Conservation (phyloP, 2,888 invertebrate genomes). For the Norana najaformis region DNA sequence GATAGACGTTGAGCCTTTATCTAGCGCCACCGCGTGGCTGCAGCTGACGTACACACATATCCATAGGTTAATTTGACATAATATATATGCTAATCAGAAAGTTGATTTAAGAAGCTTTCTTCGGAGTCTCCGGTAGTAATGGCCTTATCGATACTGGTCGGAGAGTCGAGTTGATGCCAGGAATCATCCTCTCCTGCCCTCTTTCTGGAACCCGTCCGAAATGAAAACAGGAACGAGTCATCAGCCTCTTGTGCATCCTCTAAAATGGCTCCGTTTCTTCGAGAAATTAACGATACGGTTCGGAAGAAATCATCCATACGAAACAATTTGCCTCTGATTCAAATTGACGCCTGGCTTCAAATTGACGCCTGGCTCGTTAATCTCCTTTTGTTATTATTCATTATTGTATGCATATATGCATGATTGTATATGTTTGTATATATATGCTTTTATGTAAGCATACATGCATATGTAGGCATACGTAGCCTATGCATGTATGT, state of each 20-base stretch:
- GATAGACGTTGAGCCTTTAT: background rate
- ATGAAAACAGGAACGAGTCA: no score
- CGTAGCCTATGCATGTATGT: no score
- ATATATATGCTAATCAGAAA: conserved; percentile 5
- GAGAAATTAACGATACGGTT: background rate
- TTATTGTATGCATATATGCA: no score
- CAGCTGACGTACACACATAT: background rate
- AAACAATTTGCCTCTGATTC: no score
- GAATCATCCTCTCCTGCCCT: background rate
- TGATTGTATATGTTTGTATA: no score
- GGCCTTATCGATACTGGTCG: no score
- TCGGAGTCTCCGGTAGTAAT: background rate
- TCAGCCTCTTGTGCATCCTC: background rate
- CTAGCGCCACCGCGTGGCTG: background rate
- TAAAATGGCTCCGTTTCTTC: background rate
- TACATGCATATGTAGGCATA: no score
- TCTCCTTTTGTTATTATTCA: no score
- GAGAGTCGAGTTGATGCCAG: background rate
- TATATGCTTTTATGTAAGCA: no score
- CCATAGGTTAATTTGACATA: conserved; percentile 13
- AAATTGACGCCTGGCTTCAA: no score
- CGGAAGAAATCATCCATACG: background rate
- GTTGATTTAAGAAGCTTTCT: background rate
- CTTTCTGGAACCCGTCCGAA: no score
- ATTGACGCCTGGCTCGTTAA: no score